Evolutionary conservation across 1,140 invertebrate genomes (phyloP).

Genomic region (Drosophila nigrodunni): DNA sequence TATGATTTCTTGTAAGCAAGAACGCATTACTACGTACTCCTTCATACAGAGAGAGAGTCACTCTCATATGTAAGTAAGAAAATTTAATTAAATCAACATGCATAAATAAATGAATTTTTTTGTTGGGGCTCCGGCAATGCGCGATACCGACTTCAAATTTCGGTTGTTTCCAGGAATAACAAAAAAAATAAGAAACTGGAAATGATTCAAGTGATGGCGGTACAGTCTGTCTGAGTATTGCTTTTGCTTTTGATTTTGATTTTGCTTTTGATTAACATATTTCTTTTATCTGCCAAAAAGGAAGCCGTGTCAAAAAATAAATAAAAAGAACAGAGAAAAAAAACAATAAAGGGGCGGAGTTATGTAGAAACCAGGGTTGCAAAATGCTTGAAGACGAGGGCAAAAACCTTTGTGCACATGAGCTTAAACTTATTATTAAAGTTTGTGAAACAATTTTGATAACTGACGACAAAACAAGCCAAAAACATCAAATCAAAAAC

Average conservation of each 20-base stretch:
- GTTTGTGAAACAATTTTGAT: conserved; percentile 28
- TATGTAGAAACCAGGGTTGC: too few relatives aligned
- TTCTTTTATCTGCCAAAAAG: conserved; percentile 49
- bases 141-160: conserved; percentile 27
- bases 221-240: conserved; percentile 23
- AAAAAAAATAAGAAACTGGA: not conserved
- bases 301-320: not conserved
- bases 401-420: conserved; percentile 24
- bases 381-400: too few relatives aligned
- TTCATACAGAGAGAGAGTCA: too few relatives aligned
- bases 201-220: not conserved
- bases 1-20: conserved; percentile 12
- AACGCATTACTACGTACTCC: too few relatives aligned
- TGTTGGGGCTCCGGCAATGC: conserved; percentile 24
- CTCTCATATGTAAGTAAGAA: conserved; percentile 13
- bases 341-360: not conserved
- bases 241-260: conserved; percentile 47
- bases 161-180: not conserved
- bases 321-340: not conserved
- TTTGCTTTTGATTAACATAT: conserved; percentile 56
- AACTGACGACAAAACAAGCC: not conserved
- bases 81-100: conserved; percentile 57
- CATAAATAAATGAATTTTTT: conserved; percentile 44
- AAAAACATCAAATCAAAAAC: conserved; percentile 19
- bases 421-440: conserved; percentile 24